Percentiles rank a stretch among this genome's conserved stretches.
Evolutionary conservation across 2,113 vertebrate genomes (phyloP).

Genomic region (Physeter macrocephalus): DNA sequence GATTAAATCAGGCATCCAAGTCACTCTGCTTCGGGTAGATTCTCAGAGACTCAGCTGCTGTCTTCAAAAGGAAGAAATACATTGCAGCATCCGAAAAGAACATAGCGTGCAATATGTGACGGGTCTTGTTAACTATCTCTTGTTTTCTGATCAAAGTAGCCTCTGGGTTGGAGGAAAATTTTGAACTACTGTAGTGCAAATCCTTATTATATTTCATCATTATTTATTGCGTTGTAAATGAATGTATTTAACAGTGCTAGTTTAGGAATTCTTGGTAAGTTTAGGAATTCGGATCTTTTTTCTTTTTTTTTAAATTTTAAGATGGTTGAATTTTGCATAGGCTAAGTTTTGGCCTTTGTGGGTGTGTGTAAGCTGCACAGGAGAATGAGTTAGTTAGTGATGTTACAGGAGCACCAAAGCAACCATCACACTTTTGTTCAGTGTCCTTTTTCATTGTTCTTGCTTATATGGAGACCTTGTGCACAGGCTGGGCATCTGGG

Average conservation of each 20-base stretch:
- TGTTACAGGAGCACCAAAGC: neutral
- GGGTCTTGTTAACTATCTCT: neutral
- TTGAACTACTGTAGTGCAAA: neutral
- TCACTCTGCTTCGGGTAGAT: neutral
- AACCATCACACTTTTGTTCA: neutral
- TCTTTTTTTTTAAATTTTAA: neutral
- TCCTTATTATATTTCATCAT: neutral
- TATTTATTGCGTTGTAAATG: neutral
- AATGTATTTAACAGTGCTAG: neutral
- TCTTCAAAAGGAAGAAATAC: neutral
- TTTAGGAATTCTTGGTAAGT: neutral
- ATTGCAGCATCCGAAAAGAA: neutral
- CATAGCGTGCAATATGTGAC: fast-evolving
- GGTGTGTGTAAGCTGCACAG: neutral
- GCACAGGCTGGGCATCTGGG: neutral
- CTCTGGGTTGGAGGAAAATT: neutral
- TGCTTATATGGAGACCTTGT: neutral
- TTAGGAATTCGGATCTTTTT: neutral
- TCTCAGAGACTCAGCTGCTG: neutral
- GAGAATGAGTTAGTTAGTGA: neutral
- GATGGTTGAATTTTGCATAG: neutral
- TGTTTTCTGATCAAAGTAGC: neutral
- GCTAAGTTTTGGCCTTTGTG: neutral
- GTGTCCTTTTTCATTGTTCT: neutral
- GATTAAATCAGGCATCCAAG: constrained; percentile 35